Conservation (phyloP, 2,113 vertebrate genomes). For the Dasyornis broadbenti region DNA sequence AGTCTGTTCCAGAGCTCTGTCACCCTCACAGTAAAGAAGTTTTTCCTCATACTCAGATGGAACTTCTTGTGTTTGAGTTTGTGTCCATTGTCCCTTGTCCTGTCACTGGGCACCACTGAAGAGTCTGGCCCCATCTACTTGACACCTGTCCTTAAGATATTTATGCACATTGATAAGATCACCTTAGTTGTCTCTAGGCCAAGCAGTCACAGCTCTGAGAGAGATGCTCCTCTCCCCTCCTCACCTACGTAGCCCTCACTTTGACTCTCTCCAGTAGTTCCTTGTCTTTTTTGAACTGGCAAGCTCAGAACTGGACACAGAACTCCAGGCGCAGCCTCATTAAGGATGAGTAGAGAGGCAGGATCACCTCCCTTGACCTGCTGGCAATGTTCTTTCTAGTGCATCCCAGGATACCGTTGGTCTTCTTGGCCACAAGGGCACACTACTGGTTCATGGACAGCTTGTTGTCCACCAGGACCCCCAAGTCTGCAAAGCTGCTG, state of each 20-base stretch:
- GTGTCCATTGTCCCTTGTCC: neutral
- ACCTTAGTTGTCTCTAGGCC: rapidly evolving
- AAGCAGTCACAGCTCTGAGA: neutral
- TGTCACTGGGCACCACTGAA: neutral
- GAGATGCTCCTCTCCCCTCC: neutral
- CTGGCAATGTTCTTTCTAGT: neutral
- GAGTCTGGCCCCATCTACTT: neutral
- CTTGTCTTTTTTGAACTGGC: neutral
- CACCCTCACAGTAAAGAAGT: neutral
- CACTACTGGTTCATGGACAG: neutral
- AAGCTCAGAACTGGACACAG: neutral
- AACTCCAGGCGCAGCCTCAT: neutral
- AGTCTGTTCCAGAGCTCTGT: neutral
- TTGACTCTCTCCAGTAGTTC: neutral
- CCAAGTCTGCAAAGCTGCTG: neutral
- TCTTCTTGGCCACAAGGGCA: neutral
- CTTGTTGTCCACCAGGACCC: neutral
- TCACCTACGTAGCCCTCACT: neutral
- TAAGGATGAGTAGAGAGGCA: neutral
- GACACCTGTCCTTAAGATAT: too few species aligned
- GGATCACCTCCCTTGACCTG: neutral
- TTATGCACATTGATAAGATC: neutral
- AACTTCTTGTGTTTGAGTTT: neutral
- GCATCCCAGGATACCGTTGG: neutral
- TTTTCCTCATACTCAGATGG: neutral